phyloP scores from a whole-genome alignment of 2,888 invertebrate genomes.

The Dysmachus trigonus region DNA sequence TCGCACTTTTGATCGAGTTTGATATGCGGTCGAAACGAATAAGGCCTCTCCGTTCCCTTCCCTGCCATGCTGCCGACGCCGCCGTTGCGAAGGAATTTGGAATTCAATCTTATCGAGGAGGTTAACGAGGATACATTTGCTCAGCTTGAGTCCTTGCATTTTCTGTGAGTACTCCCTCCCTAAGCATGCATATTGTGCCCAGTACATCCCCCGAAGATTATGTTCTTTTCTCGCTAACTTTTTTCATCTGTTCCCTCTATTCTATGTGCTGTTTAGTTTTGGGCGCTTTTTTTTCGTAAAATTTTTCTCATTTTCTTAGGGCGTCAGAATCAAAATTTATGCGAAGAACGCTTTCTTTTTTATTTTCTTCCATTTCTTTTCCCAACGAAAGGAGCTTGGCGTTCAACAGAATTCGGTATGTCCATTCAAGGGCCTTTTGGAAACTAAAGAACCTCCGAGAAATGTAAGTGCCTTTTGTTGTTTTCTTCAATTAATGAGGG shows the following conservation, averaged over 20 bases:
- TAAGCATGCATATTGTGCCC: background rate
- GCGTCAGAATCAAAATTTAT: background rate
- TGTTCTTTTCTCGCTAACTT: background rate
- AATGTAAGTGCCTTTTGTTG: slow-evolving; percentile 65
- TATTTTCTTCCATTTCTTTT: background rate
- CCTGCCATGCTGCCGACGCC: slow-evolving; percentile 44
- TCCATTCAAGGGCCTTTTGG: slow-evolving; percentile 65
- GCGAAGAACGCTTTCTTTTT: background rate
- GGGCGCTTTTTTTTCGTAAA: background rate
- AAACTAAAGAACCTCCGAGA: slow-evolving; percentile 64
- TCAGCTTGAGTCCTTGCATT: slow-evolving; percentile 63
- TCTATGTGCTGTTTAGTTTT: background rate
- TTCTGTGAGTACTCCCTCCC: slow-evolving; percentile 64
- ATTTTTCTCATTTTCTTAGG: background rate
- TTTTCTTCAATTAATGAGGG: slow-evolving; percentile 28
- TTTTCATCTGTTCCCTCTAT: background rate
- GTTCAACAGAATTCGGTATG: slow-evolving; percentile 63
- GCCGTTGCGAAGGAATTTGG: slow-evolving; percentile 62
- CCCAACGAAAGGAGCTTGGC: slow-evolving; percentile 56
- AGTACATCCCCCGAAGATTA: background rate
- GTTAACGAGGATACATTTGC: slow-evolving; percentile 65
- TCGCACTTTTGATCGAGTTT: background rate
- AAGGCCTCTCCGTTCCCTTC: background rate
- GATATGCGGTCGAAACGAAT: background rate
- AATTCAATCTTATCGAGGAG: slow-evolving; percentile 64